phyloP scores from a whole-genome alignment of 2,797 vertebrate genomes.

The Gobionotothen gibberifrons region DNA sequence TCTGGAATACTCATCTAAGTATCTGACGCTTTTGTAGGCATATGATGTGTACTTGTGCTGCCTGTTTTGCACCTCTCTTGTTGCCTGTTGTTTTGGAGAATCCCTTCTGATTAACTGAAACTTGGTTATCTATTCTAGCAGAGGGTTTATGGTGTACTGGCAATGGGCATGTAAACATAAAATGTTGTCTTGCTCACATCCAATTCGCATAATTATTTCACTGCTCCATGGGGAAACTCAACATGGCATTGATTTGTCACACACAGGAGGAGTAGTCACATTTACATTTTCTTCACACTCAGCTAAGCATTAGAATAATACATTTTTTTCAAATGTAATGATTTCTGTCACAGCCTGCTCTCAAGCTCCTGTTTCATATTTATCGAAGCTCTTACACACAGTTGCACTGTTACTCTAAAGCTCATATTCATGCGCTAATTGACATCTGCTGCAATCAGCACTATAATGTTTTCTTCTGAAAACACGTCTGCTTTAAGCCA shows the following conservation, averaged over 20 bases:
- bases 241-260: slow-evolving; percentile 3
- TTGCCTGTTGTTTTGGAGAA: neutral
- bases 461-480: neutral
- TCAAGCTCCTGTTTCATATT: slow-evolving; percentile 1
- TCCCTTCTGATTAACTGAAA: neutral
- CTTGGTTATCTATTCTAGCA: neutral
- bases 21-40: neutral
- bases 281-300: slow-evolving; percentile 1
- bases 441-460: slow-evolving; percentile 8
- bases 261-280: neutral
- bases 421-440: neutral
- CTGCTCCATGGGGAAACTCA: neutral
- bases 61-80: neutral
- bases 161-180: neutral
- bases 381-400: neutral
- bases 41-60: neutral
- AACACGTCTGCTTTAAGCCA: slow-evolving; percentile 1
- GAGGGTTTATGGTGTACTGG: neutral
- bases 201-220: neutral
- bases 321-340: neutral
- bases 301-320: neutral
- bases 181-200: neutral
- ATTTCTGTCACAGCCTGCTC: neutral
- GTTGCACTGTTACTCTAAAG: neutral
- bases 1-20: neutral